Conservation (phyloP, 2,888 invertebrate species). For the Acanthosepion lycidas region DNA sequence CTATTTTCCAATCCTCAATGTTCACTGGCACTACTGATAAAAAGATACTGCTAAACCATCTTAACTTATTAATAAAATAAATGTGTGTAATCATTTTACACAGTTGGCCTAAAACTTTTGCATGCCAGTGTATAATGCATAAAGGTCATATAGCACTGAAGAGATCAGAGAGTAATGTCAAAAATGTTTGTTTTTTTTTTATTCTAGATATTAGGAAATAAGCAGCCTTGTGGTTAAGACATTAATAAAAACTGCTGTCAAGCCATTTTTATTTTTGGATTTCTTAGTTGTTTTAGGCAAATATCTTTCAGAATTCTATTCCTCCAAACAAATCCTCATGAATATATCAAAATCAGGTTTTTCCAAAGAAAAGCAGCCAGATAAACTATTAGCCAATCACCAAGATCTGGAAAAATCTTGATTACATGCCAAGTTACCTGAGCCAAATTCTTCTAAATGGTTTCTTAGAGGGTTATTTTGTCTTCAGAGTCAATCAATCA, state of each 20-base stretch:
- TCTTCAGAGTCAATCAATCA: background rate
- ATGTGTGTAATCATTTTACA: no score
- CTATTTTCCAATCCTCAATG: no score
- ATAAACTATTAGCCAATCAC: background rate
- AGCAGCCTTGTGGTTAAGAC: background rate
- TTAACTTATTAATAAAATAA: no score
- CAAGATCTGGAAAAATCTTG: background rate
- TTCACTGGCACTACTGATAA: no score
- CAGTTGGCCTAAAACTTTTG: no score
- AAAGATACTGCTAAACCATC: no score
- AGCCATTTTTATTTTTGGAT: background rate
- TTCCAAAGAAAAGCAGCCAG: background rate
- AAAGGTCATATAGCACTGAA: background rate
- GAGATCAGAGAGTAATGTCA: background rate
- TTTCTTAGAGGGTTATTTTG: background rate
- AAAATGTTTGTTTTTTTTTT: background rate
- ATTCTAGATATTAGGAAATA: background rate
- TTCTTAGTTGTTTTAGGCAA: background rate
- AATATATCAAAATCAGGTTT: background rate
- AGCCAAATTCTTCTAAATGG: background rate
- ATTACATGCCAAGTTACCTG: background rate
- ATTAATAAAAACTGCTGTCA: background rate
- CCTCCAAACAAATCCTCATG: background rate
- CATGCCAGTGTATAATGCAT: background rate
- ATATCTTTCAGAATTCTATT: background rate